These are phyloP conservation scores for Anseranas semipalmata DNA, from an alignment of 2,113 vertebrate genomes.

Conservation along the genomic window DNA sequence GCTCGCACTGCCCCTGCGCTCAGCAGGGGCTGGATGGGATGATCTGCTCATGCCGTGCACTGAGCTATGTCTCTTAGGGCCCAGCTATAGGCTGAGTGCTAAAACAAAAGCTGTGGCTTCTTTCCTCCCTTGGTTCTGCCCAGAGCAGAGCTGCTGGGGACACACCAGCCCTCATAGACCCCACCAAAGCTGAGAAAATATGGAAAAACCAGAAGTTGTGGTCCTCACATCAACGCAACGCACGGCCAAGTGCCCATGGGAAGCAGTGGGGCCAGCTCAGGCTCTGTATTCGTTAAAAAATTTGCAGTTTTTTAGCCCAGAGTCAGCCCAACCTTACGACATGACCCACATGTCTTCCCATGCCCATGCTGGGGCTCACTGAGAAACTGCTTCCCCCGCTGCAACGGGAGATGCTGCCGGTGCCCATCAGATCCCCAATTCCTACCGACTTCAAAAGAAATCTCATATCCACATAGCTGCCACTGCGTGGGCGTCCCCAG, in stretches of 20 bases:
- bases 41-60: background rate
- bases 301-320: background rate
- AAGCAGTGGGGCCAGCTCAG: rapidly evolving
- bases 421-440: background rate
- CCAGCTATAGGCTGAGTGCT: background rate
- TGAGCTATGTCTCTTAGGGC: background rate
- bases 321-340: background rate
- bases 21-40: background rate
- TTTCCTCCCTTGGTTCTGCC: background rate
- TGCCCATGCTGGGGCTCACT: rapidly evolving
- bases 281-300: background rate
- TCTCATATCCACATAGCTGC: rapidly evolving
- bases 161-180: background rate
- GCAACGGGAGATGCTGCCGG: too few relatives aligned
- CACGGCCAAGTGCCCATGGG: rapidly evolving
- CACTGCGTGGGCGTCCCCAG: background rate
- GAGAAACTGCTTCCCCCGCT: background rate
- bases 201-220: rapidly evolving
- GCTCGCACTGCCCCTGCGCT: background rate
- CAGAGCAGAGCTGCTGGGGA: background rate
- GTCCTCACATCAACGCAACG: background rate
- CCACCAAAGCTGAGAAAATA: background rate
- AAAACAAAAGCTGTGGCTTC: background rate
- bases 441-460: background rate
- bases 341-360: background rate